A percentile compares a stretch with the other conserved stretches of the same genome.
Conservation (phyloP, 2,113 vertebrate species). For the Ochotona princeps region DNA sequence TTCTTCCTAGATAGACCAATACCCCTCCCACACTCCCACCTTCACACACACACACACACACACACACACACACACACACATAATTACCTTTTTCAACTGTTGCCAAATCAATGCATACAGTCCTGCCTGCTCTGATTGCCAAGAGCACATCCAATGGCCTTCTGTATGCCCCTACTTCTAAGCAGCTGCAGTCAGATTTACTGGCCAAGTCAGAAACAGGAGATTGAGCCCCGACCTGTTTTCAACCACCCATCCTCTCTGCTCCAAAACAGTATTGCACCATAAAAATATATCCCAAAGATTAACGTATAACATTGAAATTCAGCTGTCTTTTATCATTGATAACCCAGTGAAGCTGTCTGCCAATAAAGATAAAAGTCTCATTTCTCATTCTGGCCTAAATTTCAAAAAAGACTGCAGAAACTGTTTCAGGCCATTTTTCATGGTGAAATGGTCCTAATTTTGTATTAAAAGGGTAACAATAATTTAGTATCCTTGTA, state of each 20-base stretch:
- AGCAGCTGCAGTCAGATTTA: background rate
- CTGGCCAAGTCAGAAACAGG: background rate
- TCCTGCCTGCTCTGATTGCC: background rate
- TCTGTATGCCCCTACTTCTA: background rate
- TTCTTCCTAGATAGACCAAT: background rate
- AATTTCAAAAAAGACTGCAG: background rate
- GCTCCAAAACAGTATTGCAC: background rate
- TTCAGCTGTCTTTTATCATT: slow-evolving; percentile 18
- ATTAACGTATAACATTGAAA: background rate
- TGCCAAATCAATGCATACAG: background rate
- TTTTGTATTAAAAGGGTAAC: background rate
- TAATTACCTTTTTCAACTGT: background rate
- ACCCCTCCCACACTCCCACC: too few species aligned
- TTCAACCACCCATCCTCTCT: background rate
- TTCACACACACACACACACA: background rate
- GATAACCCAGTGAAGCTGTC: background rate
- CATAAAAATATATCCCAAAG: background rate
- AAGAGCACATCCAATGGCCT: background rate
- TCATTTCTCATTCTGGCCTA: background rate
- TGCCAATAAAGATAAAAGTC: slow-evolving; percentile 1
- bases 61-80: background rate
- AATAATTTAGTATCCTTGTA: background rate
- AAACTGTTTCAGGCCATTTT: slow-evolving; percentile 23
- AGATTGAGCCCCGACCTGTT: background rate
- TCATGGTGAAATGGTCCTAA: background rate